phyloP scores from a whole-genome alignment of 1,140 invertebrate genomes.

The Laupala kohalensis region DNA sequence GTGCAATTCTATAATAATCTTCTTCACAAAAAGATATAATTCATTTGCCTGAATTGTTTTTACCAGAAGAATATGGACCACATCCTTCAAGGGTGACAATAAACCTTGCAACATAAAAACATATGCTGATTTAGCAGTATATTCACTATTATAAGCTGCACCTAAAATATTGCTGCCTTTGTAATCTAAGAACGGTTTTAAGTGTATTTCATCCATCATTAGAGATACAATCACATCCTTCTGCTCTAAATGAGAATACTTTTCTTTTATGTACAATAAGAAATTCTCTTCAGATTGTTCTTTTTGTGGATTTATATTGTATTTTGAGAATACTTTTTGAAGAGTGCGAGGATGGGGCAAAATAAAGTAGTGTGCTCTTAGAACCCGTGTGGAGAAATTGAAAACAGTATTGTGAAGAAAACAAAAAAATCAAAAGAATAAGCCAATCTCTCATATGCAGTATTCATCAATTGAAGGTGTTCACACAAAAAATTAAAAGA shows the following conservation, averaged over 20 bases:
- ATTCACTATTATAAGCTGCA: slow-evolving; percentile 10
- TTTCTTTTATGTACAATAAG: slow-evolving; percentile 1
- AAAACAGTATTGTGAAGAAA: neutral
- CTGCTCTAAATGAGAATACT: neutral
- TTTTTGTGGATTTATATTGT: neutral
- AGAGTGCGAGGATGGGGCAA: neutral
- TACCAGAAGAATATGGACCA: slow-evolving; percentile 12
- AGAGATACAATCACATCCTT: neutral
- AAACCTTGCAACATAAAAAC: slow-evolving; percentile 18
- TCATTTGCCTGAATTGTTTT: slow-evolving; percentile 9
- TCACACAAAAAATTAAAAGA: too few relatives aligned
- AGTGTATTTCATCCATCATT: slow-evolving; percentile 18
- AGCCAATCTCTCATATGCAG: too few relatives aligned
- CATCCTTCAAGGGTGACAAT: slow-evolving; percentile 13
- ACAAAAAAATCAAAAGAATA: neutral
- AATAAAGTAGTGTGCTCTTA: neutral
- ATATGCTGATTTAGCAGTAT: slow-evolving; percentile 14
- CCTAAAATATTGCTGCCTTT: slow-evolving; percentile 18
- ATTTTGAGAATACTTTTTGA: neutral
- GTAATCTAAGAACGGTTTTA: slow-evolving; percentile 17
- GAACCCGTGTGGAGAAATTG: neutral
- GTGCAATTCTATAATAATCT: slow-evolving; percentile 1
- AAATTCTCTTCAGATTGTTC: neutral
- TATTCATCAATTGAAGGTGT: too few relatives aligned
- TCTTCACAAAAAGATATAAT: slow-evolving; percentile 9